Conservation (phyloP, 2,113 vertebrate genomes). For the Perca schrenkii region DNA sequence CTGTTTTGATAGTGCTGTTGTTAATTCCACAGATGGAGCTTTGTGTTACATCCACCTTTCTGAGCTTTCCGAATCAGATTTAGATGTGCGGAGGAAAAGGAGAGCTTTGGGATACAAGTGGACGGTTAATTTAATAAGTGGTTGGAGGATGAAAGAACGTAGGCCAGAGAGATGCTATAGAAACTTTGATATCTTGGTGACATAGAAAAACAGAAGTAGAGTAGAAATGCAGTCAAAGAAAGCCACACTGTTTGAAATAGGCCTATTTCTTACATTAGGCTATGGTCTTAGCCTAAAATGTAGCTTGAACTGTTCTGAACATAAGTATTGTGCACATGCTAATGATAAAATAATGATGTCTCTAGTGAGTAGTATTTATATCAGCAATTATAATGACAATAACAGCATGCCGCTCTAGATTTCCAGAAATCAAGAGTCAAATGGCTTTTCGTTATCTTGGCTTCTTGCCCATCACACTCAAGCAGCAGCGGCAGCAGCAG, state of each 20-base stretch:
- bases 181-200: conserved; percentile 14
- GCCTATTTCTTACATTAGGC: not conserved
- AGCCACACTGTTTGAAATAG: not conserved
- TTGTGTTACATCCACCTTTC: conserved; percentile 33
- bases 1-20: not conserved
- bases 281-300: not conserved
- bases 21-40: conserved; percentile 15
- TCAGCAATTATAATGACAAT: not conserved
- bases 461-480: not conserved
- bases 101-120: conserved; percentile 31
- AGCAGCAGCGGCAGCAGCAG: conserved; percentile 40
- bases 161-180: not conserved
- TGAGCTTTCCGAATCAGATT: conserved; percentile 55
- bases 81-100: conserved; percentile 22
- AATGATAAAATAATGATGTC: not conserved
- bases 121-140: conserved; percentile 46
- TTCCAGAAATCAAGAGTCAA: not conserved
- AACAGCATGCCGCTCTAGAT: not conserved
- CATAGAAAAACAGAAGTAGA: not conserved
- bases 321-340: not conserved
- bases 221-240: not conserved
- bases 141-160: conserved; percentile 25
- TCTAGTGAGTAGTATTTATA: not conserved
- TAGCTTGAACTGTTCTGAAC: not conserved
- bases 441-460: conserved; percentile 9